These are phyloP conservation scores for Ormyrus nitidulus DNA, from an alignment of 2,888 invertebrate genomes.

Conservation along the genomic window DNA sequence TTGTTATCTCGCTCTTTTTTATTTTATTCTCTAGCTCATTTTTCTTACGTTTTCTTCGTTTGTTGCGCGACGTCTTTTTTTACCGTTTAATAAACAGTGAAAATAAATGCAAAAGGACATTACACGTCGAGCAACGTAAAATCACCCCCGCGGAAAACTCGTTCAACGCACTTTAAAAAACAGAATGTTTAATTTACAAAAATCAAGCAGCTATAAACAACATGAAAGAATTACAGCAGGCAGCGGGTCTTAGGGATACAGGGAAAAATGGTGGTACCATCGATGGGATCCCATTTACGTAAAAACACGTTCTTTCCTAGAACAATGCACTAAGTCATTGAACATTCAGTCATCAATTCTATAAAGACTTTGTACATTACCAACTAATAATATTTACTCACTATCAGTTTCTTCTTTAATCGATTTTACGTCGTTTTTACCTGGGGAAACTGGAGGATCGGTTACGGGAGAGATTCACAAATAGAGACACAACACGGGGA, in stretches of 20 bases:
- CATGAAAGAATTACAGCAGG: slow-evolving; percentile 62
- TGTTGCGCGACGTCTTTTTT: background rate
- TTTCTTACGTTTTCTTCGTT: slow-evolving; percentile 20
- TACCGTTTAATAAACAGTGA: slow-evolving; percentile 6
- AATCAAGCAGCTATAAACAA: slow-evolving; percentile 64
- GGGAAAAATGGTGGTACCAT: slow-evolving; percentile 20
- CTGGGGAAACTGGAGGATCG: background rate
- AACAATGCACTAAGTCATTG: slow-evolving; percentile 41
- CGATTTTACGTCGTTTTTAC: slow-evolving; percentile 37
- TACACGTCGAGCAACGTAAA: background rate
- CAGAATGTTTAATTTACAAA: slow-evolving; percentile 52
- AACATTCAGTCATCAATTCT: slow-evolving; percentile 32
- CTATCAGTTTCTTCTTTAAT: slow-evolving; percentile 36
- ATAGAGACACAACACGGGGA: background rate
- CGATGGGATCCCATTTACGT: slow-evolving; percentile 35
- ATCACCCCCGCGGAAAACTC: slow-evolving; percentile 40
- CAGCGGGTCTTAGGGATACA: slow-evolving; percentile 54
- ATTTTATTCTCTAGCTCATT: slow-evolving; percentile 1
- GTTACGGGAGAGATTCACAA: background rate
- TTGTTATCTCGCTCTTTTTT: slow-evolving; percentile 47
- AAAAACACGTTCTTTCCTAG: slow-evolving; percentile 43
- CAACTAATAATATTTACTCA: slow-evolving; percentile 18
- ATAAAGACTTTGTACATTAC: slow-evolving; percentile 29
- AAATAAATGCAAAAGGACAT: slow-evolving; percentile 10
- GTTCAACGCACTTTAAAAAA: slow-evolving; percentile 16